These are phyloP conservation scores for Pachycephala philippinensis DNA, from an alignment of 2,113 vertebrate genomes.

Conservation along the genomic window DNA sequence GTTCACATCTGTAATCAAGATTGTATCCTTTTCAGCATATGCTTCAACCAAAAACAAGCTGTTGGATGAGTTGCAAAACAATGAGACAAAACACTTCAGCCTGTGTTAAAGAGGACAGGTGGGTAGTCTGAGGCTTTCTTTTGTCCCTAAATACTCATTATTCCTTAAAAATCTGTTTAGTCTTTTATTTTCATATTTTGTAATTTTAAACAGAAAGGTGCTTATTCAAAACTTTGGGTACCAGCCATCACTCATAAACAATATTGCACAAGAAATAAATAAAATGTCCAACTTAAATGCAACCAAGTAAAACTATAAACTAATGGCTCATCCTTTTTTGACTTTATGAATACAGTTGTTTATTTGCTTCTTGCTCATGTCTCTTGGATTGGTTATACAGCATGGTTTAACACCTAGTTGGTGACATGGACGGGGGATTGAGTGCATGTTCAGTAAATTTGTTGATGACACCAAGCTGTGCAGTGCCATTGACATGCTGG, in stretches of 20 bases:
- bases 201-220: neutral
- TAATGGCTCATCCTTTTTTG: neutral
- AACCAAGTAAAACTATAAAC: neutral
- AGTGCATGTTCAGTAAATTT: neutral
- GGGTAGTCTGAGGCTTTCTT: neutral
- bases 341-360: neutral
- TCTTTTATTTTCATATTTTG: neutral
- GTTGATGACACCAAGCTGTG: neutral
- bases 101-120: neutral
- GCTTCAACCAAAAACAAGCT: neutral
- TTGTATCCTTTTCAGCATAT: neutral
- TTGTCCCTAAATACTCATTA: neutral
- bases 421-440: neutral
- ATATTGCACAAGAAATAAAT: neutral
- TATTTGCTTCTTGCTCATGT: neutral
- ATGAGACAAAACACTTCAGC: neutral
- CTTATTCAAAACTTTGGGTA: neutral
- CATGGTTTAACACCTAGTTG: neutral
- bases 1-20: neutral
- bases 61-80: neutral
- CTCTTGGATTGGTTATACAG: neutral
- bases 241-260: neutral
- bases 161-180: neutral
- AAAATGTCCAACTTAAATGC: neutral
- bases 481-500: accelerated